Percentiles rank a stretch among this genome's conserved stretches.
phyloP scores from a whole-genome alignment of 2,797 vertebrate species.

The Avahi laniger region DNA sequence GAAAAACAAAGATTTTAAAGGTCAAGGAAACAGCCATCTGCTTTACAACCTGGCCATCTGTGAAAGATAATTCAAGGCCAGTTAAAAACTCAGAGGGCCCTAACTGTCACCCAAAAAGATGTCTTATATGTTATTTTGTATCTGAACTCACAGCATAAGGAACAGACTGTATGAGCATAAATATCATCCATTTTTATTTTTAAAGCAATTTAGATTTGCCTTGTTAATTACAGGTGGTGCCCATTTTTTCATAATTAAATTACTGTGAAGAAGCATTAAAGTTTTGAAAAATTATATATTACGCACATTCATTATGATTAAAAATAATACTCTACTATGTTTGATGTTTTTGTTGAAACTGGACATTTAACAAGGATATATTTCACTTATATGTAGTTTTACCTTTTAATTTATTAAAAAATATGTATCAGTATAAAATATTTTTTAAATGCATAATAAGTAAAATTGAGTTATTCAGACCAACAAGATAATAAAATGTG shows the following conservation, averaged over 20 bases:
- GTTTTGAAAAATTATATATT: background rate
- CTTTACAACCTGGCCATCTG: constrained; percentile 62
- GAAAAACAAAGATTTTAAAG: constrained; percentile 68
- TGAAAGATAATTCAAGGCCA: constrained; percentile 52
- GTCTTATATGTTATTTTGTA: background rate
- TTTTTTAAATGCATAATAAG: background rate
- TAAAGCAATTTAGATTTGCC: background rate
- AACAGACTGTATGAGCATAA: background rate
- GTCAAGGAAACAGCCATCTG: constrained; percentile 70
- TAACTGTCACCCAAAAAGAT: background rate
- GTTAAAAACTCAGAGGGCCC: background rate
- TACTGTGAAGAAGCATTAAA: background rate
- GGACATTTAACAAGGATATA: background rate
- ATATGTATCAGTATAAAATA: background rate
- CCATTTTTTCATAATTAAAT: constrained; percentile 36
- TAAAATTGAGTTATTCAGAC: background rate
- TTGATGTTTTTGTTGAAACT: background rate
- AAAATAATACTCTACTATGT: background rate
- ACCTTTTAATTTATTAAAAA: background rate
- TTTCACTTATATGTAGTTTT: background rate
- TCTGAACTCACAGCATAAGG: background rate
- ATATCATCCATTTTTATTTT: background rate
- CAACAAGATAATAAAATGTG: background rate
- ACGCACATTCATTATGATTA: background rate
- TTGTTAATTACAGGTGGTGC: background rate